phyloP scores from a whole-genome alignment of 35 echinoderm and acorn worm genomes.

The Apostichopus parvimensis region DNA sequence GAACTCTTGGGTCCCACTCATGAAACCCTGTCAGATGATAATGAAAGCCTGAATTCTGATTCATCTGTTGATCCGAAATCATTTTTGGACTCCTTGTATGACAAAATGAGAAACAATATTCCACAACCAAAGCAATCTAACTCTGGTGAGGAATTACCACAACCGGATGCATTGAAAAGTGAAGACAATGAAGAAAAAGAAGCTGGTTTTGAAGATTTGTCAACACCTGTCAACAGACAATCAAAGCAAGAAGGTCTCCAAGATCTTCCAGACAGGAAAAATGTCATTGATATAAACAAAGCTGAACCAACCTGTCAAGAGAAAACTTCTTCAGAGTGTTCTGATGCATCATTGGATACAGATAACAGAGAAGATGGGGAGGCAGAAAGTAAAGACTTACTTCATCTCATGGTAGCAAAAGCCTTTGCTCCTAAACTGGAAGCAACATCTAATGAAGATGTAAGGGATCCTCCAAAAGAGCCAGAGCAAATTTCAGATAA shows the following conservation, averaged over 20 bases:
- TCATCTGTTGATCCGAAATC: too few relatives aligned
- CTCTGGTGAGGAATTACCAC: not conserved
- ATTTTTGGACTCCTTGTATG: too few relatives aligned
- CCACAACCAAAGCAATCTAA: too few relatives aligned
- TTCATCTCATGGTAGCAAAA: constrained; percentile 10
- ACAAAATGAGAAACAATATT: too few relatives aligned
- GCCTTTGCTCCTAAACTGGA: not conserved
- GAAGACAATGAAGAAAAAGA: not conserved
- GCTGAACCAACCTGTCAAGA: not conserved
- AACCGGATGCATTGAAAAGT: not conserved
- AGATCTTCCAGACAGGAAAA: not conserved
- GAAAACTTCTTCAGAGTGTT: too few relatives aligned
- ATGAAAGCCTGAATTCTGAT: too few relatives aligned
- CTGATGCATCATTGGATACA: not conserved
- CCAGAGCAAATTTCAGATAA: constrained; percentile 3
- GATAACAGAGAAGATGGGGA: not conserved
- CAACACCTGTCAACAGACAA: not conserved
- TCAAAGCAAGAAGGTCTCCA: not conserved
- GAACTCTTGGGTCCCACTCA: not conserved
- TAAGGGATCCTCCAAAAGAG: not conserved
- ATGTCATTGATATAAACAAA: not conserved
- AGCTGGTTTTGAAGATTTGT: not conserved
- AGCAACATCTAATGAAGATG: not conserved
- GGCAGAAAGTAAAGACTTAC: not conserved
- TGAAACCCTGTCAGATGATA: too few relatives aligned